Percentiles rank a stretch among this genome's conserved stretches.
Evolutionary conservation across 1,140 invertebrate species (phyloP).

Genomic region (Caenorhabditis briggsae): DNA sequence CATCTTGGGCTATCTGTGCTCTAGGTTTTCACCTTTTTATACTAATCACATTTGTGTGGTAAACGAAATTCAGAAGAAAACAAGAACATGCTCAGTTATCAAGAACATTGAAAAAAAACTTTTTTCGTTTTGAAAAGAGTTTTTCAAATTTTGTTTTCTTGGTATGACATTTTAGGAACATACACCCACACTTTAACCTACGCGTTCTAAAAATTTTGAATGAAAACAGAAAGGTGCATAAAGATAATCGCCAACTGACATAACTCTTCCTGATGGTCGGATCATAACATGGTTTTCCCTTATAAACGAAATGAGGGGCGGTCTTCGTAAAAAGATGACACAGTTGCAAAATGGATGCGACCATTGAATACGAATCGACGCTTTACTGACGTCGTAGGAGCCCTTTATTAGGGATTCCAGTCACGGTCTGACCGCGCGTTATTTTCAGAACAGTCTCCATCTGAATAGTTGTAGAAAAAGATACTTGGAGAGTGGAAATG

Average conservation of each 20-base stretch:
- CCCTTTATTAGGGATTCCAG: background rate
- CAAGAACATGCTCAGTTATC: too few relatives aligned
- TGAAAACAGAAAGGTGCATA: background rate
- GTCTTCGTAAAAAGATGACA: constrained; percentile 2
- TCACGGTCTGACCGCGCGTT: constrained; percentile 23
- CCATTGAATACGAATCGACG: constrained; percentile 23
- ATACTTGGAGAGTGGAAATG: background rate
- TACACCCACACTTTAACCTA: too few relatives aligned
- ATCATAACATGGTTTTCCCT: constrained; percentile 20
- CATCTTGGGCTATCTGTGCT: too few relatives aligned
- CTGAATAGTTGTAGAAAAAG: background rate
- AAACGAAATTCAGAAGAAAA: too few relatives aligned
- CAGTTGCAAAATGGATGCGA: constrained; percentile 31
- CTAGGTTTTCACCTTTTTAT: too few relatives aligned
- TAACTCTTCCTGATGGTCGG: background rate
- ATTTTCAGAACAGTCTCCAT: background rate
- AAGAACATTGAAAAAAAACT: too few relatives aligned
- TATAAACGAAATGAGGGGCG: constrained; percentile 25
- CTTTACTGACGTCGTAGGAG: background rate
- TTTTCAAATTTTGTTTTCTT: too few relatives aligned
- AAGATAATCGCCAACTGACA: background rate
- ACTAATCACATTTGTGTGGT: too few relatives aligned
- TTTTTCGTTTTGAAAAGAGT: too few relatives aligned
- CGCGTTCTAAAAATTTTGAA: background rate
- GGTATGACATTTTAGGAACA: too few relatives aligned